Base-by-base conservation (phyloP, 2,888 invertebrate species). In the Odontomyia ornata region DNA sequence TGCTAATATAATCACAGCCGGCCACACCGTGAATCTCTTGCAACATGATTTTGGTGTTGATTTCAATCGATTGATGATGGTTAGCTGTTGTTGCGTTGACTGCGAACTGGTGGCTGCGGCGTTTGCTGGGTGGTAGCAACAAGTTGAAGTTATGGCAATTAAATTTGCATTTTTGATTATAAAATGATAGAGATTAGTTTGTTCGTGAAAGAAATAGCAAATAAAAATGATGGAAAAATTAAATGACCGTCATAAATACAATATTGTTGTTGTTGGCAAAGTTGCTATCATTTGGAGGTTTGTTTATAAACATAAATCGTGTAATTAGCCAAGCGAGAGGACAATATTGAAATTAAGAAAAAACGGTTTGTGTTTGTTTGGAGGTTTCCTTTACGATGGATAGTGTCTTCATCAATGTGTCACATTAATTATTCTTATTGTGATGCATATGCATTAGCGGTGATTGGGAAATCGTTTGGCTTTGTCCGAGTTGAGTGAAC, bases 81-180 rank as follows among this genome's bases (percentile, higher is more conserved):
- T n/a, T n/a, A n/a, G n/a, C n/a, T n/a, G n/a, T n/a, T n/a, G n/a
- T n/a, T n/a, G n/a, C n/a, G n/a, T n/a, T n/a, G n/a, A n/a, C n/a
- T n/a, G 36, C 3, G 3, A 9, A 9, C 36, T 36, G 36, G 36
- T 18, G 52, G 15, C 18, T 52, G n/a, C 52, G 52, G 18, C 13
- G 52, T 52, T 15, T 13, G 52, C 52, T 52, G n/a, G 52, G 18
- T 15, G 52, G 52, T 15, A 13, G 52, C 36, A 36, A 36, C 36
- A 36, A 36, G 36, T 36, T 36, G 36, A 36, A 36, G 52, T 52
- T 52, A n/a, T 52, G 18, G 52, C 52, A 52, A 52, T 52, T 52
- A n/a, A 52, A 52, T 52, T 52, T 52, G 52, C 52, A 52, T 52
- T 52, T 52, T 52, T 52, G 52, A 52, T 52, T 52, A 18, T 52